Evolutionary conservation across 2,113 vertebrate species (phyloP).

Genomic region (Nettapus auritus): DNA sequence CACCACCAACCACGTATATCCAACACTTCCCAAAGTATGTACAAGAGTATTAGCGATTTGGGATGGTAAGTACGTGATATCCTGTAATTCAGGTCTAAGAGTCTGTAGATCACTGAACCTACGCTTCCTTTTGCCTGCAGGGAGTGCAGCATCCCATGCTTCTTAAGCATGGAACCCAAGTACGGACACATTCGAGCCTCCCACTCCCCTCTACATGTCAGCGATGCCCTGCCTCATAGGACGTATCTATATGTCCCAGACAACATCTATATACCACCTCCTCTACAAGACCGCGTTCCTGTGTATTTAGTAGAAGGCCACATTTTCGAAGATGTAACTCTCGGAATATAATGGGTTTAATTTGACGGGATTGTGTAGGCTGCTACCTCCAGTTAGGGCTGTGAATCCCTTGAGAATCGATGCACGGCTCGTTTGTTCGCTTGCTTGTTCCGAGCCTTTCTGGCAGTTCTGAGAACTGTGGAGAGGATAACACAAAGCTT

Average conservation of each 20-base stretch:
- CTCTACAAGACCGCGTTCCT: not conserved
- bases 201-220: not conserved
- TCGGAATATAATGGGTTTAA: not conserved
- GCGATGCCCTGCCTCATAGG: not conserved
- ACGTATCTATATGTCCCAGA: not conserved
- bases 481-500: not conserved
- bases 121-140: not conserved
- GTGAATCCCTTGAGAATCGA: not conserved
- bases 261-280: not conserved
- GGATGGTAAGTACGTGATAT: not conserved
- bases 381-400: not conserved
- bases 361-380: not conserved
- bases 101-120: not conserved
- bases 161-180: not conserved
- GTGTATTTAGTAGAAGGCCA: not conserved
- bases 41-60: not conserved
- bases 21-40: not conserved
- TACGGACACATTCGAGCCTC: not conserved
- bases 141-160: not conserved
- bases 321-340: not conserved
- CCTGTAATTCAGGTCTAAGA: not conserved
- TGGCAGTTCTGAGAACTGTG: not conserved
- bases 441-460: not conserved
- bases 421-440: fast-evolving
- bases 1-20: not conserved